Evolutionary conservation across 2,113 vertebrate species (phyloP).

Genomic region (Pleuronectes platessa): DNA sequence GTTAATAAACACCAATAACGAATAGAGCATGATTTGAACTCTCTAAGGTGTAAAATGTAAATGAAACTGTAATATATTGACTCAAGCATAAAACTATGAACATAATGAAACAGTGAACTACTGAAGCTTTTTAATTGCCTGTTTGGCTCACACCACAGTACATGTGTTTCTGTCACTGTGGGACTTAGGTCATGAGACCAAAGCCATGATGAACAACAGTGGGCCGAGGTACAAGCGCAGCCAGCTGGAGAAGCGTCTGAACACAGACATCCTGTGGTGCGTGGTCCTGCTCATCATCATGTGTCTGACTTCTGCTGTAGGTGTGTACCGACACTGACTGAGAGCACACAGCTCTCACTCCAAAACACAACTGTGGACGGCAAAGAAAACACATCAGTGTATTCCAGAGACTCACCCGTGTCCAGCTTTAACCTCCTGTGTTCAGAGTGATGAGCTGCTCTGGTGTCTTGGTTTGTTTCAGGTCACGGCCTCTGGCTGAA

Average conservation of each 20-base stretch:
- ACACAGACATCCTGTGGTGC: conserved; percentile 92
- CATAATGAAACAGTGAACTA: too few relatives aligned
- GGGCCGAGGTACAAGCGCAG: conserved; percentile 93
- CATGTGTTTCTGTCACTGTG: background rate
- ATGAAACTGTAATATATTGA: too few relatives aligned
- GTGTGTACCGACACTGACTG: conserved; percentile 71
- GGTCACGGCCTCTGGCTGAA: conserved; percentile 91
- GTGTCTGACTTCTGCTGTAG: conserved; percentile 88
- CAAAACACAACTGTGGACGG: background rate
- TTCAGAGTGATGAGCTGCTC: background rate
- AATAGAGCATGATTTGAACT: too few relatives aligned
- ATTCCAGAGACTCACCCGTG: background rate
- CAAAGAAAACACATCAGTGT: background rate
- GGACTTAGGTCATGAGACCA: conserved; percentile 93
- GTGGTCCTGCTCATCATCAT: conserved; percentile 90
- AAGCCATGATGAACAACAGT: conserved; percentile 96
- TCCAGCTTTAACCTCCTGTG: background rate
- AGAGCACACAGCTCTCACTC: background rate
- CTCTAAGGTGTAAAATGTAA: too few relatives aligned
- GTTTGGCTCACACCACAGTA: too few relatives aligned
- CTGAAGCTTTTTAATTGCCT: too few relatives aligned
- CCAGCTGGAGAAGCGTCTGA: conserved; percentile 89
- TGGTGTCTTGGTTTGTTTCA: conserved; percentile 68
- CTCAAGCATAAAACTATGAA: too few relatives aligned
- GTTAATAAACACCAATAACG: too few relatives aligned